Conservation (phyloP, 2,113 vertebrate genomes). For the Limnothrissa miodon region DNA sequence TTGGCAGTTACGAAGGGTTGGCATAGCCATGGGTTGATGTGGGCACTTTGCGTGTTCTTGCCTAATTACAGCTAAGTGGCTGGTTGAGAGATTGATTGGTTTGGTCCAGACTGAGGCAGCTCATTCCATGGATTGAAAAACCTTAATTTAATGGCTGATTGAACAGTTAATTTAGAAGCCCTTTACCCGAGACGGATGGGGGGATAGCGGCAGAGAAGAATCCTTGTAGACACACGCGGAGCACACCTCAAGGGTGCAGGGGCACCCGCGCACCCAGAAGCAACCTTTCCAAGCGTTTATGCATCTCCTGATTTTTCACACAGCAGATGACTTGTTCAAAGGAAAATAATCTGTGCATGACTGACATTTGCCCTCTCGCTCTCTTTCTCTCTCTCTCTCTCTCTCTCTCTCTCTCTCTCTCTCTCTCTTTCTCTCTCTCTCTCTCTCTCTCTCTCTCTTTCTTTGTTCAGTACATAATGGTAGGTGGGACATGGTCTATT, state of each 20-base stretch:
- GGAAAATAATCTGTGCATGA: not conserved
- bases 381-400: not conserved
- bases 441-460: not conserved
- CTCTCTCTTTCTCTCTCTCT: not conserved
- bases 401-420: not conserved
- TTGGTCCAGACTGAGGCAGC: not conserved
- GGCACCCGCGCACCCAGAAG: not conserved
- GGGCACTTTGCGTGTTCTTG: not conserved
- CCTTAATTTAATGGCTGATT: conserved; percentile 19
- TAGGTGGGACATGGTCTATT: conserved; percentile 15
- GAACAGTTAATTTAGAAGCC: conserved; percentile 14
- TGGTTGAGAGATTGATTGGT: not conserved
- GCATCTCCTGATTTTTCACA: not conserved
- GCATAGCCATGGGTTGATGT: not conserved
- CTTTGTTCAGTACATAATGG: not conserved
- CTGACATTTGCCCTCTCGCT: not conserved
- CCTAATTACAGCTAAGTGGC: conserved; percentile 1
- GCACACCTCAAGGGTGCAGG: not conserved
- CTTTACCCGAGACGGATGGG: not conserved
- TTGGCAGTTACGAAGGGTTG: not conserved
- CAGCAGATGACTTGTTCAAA: not conserved
- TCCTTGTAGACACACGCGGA: not conserved
- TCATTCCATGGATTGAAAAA: conserved; percentile 10
- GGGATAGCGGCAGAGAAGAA: not conserved
- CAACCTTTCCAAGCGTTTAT: not conserved